Percentiles rank a stretch among this genome's conserved stretches.
Conservation (phyloP, 2,113 vertebrate species). For the Embiotoca jacksoni region DNA sequence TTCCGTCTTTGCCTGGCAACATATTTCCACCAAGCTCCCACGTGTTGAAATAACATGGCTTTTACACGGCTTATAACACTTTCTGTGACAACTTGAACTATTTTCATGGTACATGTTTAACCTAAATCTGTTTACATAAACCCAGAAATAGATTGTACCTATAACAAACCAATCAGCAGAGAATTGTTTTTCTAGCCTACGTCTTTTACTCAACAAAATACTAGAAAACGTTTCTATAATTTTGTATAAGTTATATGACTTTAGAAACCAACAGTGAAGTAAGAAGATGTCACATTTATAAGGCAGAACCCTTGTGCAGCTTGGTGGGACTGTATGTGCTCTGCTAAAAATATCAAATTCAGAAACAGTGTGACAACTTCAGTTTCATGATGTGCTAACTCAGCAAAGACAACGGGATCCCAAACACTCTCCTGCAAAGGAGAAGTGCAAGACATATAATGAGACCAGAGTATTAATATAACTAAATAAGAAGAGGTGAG, state of each 20-base stretch:
- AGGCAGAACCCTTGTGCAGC: background rate
- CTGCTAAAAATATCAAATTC: slow-evolving; percentile 31
- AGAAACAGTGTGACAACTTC: slow-evolving; percentile 9
- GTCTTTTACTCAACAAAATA: too few species aligned
- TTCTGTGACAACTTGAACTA: background rate
- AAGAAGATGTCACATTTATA: slow-evolving; percentile 3
- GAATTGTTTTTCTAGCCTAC: too few species aligned
- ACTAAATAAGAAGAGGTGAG: background rate
- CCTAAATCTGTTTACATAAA: background rate
- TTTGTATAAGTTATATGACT: background rate
- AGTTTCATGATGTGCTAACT: background rate
- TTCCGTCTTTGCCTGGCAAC: background rate
- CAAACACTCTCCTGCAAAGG: background rate
- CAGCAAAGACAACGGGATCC: slow-evolving; percentile 4
- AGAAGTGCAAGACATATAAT: background rate
- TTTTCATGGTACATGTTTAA: background rate
- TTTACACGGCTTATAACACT: background rate
- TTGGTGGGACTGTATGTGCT: background rate
- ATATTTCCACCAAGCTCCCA: background rate
- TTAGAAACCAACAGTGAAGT: background rate
- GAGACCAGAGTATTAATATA: slow-evolving; percentile 5
- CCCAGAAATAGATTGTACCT: background rate
- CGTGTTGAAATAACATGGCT: background rate
- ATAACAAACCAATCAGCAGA: too few species aligned
- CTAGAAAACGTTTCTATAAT: background rate